Conservation (phyloP, 2,113 vertebrate genomes). For the Cervus canadensis region DNA sequence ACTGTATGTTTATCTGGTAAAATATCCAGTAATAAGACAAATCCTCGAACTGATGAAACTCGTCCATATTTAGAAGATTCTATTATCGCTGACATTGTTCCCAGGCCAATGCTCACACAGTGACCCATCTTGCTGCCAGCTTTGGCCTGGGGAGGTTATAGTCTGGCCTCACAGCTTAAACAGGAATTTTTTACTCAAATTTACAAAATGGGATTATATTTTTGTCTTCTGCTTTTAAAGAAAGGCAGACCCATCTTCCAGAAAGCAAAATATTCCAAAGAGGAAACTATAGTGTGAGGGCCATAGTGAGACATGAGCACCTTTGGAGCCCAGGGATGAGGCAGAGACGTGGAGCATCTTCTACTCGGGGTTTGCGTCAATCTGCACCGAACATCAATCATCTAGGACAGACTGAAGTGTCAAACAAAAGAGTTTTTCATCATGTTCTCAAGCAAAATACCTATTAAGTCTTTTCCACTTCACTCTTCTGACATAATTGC, state of each 20-base stretch:
- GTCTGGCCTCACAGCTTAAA: not conserved
- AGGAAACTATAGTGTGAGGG: not conserved
- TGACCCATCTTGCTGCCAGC: not conserved
- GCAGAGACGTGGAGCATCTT: not conserved
- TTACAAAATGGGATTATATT: not conserved
- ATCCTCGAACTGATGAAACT: not conserved
- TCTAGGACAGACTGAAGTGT: not conserved
- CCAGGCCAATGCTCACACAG: not conserved
- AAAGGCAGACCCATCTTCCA: not conserved
- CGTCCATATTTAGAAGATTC: not conserved
- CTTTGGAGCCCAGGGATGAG: not conserved
- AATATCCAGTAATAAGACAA: not conserved
- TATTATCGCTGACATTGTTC: not conserved
- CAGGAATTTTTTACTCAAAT: not conserved
- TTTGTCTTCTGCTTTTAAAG: not conserved
- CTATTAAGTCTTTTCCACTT: not conserved
- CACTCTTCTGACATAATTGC: not conserved
- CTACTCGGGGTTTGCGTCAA: not conserved
- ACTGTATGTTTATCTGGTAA: not conserved
- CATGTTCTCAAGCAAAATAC: not conserved
- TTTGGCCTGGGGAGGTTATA: not conserved
- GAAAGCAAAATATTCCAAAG: not conserved
- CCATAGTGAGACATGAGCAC: not conserved
- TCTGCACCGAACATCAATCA: not conserved
- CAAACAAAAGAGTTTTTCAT: not conserved